Evolutionary conservation across 1,140 invertebrate species (phyloP), one percentile per base, ranked within the genome.

Genomic region (Bombus pyrosoma): DNA sequence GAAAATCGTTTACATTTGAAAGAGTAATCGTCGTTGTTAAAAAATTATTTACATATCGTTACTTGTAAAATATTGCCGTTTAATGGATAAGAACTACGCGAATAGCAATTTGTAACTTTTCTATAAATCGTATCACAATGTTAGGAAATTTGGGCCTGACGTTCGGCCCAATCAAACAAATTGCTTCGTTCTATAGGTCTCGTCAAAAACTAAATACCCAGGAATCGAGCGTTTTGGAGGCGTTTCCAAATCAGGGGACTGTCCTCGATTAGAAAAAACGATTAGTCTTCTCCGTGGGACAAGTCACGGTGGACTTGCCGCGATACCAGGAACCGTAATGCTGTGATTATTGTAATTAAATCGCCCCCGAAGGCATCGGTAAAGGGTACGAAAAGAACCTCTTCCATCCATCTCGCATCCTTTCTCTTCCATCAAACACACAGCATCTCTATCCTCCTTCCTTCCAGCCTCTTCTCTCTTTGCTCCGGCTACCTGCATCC

Each of bases 321-420:
- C 84, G 90, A 91, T 93, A 92, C 91, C 89, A 87, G 86, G 93
- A 93, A 93, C 91, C 90, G 88, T 88, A 88, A 89, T 90, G 91
- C 87, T 87, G 90, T 93, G 93, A 94, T 94, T 94, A 94, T 94
- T 94, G 93, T 94, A 94, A 94, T 94, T 94, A 94, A 94, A 93
- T 92, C 91, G 92, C 91, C 90, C 88, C 87, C 66, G 32, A 72
- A 62, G 87, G 90, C 74, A 87, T 86, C 87, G 81, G 62, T 83
- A 83, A 88, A 83, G 79, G 89, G 53, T 86, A 89, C 68, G 68
- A 66, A 72, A 53, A 28, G 53, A 37, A n/a, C 47, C 53, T 81
- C 87, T 47, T 71, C 47, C 62, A 41, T 76, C 59, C 68, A 71
- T 86, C 81, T 80, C 79, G 37, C 64, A 68, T 87, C 81, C 71